These are phyloP conservation scores for Nothobranchius furzeri DNA, from an alignment of 2,113 vertebrate species.

Conservation along the genomic window DNA sequence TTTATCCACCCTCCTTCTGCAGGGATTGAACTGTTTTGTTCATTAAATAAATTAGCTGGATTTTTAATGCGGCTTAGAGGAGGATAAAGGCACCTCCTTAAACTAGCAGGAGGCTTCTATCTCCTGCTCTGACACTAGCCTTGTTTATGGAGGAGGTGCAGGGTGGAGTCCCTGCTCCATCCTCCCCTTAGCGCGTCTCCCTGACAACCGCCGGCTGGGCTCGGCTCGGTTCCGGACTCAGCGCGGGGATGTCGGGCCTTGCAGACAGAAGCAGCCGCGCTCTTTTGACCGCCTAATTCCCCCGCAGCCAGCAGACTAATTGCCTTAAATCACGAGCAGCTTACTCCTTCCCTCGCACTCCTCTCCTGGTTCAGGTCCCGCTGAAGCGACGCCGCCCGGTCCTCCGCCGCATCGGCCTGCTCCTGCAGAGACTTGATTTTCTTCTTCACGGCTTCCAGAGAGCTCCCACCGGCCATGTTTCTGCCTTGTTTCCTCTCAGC, in stretches of 20 bases:
- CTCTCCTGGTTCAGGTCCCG: slow-evolving; percentile 87
- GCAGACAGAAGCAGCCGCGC: slow-evolving; percentile 56
- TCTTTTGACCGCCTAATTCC: slow-evolving; percentile 66
- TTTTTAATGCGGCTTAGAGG: not conserved
- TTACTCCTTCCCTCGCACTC: slow-evolving; percentile 87
- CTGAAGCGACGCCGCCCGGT: slow-evolving; percentile 85
- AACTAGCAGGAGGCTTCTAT: slow-evolving; percentile 3
- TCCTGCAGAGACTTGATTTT: slow-evolving; percentile 93
- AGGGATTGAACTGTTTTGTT: not conserved
- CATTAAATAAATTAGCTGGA: not conserved
- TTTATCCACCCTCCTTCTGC: not conserved
- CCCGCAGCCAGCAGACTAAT: slow-evolving; percentile 57
- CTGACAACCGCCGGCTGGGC: slow-evolving; percentile 5
- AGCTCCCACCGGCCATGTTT: slow-evolving; percentile 86
- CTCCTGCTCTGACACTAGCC: not conserved
- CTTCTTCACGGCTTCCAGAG: slow-evolving; percentile 90
- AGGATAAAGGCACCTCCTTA: not conserved
- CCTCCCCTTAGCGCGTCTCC: slow-evolving; percentile 6
- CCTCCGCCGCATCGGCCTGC: slow-evolving; percentile 88
- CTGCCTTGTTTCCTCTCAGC: slow-evolving; percentile 8
- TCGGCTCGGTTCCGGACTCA: not conserved
- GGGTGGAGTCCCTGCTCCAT: slow-evolving; percentile 37
- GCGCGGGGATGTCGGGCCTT: slow-evolving; percentile 41
- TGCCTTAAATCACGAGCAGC: slow-evolving; percentile 70
- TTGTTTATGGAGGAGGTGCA: slow-evolving; percentile 20